Evolutionary conservation across 2,888 invertebrate genomes (phyloP).

Genomic region (Stratiomys singularior): DNA sequence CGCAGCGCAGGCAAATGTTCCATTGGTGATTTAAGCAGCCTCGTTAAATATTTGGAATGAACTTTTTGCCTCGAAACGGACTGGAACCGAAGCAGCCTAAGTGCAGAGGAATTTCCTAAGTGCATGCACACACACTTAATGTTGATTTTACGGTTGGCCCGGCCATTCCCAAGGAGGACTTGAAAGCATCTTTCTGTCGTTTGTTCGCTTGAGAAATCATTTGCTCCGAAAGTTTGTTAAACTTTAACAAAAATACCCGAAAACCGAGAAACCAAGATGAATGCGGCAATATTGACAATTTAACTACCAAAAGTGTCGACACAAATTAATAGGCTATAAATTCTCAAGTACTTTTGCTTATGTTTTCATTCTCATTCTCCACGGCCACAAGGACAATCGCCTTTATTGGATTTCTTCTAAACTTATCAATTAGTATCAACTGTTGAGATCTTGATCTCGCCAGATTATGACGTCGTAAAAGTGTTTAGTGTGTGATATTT

Average conservation of each 20-base stretch:
- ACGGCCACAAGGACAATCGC: background rate
- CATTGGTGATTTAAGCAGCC: background rate
- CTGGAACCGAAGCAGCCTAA: background rate
- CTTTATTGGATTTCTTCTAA: background rate
- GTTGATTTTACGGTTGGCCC: too few species aligned
- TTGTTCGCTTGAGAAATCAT: constrained; percentile 2
- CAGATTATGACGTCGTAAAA: constrained; percentile 14
- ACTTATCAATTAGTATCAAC: background rate
- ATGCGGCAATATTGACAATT: constrained; percentile 1
- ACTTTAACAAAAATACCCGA: background rate
- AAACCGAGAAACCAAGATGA: background rate
- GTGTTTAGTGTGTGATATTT: background rate
- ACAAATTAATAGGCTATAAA: constrained; percentile 29
- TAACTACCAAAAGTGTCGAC: constrained; percentile 19
- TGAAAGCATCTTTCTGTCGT: background rate
- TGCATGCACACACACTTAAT: too few species aligned
- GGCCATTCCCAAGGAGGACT: background rate
- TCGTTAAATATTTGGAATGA: constrained; percentile 5
- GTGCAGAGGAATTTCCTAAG: background rate
- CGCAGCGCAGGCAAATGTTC: background rate
- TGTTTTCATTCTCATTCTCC: constrained; percentile 2
- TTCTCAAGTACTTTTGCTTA: constrained; percentile 16
- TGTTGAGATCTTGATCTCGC: background rate
- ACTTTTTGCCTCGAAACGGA: background rate
- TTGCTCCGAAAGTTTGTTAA: constrained; percentile 2